Evolutionary conservation across 2,113 vertebrate species (phyloP).

Genomic region (Callospermophilus lateralis): DNA sequence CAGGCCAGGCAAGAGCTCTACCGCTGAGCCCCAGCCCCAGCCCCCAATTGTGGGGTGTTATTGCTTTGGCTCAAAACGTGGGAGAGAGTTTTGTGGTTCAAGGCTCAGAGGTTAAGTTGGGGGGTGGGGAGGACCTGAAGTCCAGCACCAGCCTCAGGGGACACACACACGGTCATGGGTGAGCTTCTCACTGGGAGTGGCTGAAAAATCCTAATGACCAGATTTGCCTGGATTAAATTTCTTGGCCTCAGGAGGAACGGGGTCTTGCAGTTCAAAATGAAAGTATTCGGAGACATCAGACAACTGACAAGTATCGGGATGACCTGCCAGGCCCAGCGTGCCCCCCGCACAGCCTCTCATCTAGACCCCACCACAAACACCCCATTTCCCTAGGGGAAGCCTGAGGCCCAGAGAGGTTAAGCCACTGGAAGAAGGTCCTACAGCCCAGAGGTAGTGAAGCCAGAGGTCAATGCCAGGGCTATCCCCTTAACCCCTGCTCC

Average conservation of each 20-base stretch:
- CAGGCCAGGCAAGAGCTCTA: no score
- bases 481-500: background rate
- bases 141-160: background rate
- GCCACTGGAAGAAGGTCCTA: background rate
- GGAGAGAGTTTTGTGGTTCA: background rate
- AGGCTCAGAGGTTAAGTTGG: background rate
- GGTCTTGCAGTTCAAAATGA: background rate
- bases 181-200: background rate
- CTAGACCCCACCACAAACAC: background rate
- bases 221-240: background rate
- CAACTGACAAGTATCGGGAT: fast-evolving
- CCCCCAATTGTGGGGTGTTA: background rate
- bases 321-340: fast-evolving
- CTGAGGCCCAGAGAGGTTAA: background rate
- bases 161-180: background rate
- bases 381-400: background rate
- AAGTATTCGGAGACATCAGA: background rate
- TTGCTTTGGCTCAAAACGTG: background rate
- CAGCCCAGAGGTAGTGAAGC: background rate
- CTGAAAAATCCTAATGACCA: background rate
- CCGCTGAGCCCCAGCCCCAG: no score
- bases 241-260: background rate
- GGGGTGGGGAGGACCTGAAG: background rate
- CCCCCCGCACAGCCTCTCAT: background rate
- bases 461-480: background rate